phyloP scores from a whole-genome alignment of 1,140 invertebrate genomes.

The Achatina immaculata region DNA sequence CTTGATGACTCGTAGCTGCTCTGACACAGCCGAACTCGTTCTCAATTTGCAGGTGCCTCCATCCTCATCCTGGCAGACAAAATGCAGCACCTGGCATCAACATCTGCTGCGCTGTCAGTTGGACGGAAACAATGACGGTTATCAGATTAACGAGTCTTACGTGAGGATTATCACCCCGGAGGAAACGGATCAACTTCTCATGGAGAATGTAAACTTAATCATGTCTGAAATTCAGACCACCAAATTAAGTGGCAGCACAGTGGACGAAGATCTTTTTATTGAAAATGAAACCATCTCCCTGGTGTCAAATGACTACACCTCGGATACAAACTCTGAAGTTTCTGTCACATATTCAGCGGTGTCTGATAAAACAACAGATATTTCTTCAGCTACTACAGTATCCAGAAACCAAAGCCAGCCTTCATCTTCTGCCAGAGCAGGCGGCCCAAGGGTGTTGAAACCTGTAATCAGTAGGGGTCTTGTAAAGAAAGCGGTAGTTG shows the following conservation, averaged over 20 bases:
- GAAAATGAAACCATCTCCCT: conserved; percentile 79
- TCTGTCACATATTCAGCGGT: conserved; percentile 59
- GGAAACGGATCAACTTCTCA: conserved; percentile 62
- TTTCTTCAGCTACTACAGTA: conserved; percentile 48
- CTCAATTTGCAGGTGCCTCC: conserved; percentile 30
- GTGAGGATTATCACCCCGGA: neutral
- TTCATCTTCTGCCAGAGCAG: conserved; percentile 16
- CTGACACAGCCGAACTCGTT: conserved; percentile 35
- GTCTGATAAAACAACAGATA: conserved; percentile 54
- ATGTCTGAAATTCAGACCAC: conserved; percentile 68
- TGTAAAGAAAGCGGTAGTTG: conserved; percentile 15
- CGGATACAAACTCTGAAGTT: conserved; percentile 65
- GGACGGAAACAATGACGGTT: neutral
- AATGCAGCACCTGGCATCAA: conserved; percentile 46
- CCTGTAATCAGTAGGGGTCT: conserved; percentile 49
- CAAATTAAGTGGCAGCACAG: conserved; percentile 54
- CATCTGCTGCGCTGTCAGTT: conserved; percentile 46
- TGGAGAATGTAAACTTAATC: conserved; percentile 75
- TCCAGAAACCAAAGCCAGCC: conserved; percentile 39
- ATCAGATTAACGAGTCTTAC: conserved; percentile 19
- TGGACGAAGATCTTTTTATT: conserved; percentile 73
- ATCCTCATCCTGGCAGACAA: conserved; percentile 38
- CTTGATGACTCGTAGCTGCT: conserved; percentile 46
- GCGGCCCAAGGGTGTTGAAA: conserved; percentile 70
- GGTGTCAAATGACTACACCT: conserved; percentile 77